phyloP scores from a whole-genome alignment of 2,797 vertebrate species.

The Mus caroli region DNA sequence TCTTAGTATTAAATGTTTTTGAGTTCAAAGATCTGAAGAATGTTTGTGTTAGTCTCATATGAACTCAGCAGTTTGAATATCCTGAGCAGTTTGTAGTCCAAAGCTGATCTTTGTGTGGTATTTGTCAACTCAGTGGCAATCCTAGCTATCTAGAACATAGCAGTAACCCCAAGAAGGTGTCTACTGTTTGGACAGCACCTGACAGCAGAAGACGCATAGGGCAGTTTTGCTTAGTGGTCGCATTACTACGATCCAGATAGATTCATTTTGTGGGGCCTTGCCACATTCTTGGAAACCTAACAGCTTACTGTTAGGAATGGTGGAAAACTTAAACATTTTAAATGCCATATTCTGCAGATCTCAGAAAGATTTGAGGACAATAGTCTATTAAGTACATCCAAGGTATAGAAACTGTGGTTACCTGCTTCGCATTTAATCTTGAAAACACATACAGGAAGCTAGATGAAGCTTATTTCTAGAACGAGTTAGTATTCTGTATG shows the following conservation, averaged over 20 bases:
- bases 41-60: too few species aligned
- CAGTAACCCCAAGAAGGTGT: background rate
- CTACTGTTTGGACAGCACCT: background rate
- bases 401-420: background rate
- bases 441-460: background rate
- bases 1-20: too few species aligned
- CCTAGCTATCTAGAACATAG: background rate
- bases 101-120: background rate
- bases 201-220: background rate
- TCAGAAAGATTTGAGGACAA: background rate
- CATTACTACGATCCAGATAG: background rate
- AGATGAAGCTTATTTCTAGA: background rate
- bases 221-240: background rate
- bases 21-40: too few species aligned
- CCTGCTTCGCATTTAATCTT: background rate
- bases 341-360: background rate
- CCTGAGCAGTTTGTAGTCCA: background rate
- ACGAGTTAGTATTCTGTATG: background rate
- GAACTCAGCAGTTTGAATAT: background rate
- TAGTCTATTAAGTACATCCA: background rate
- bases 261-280: background rate
- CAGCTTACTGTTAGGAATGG: background rate
- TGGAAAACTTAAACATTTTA: background rate
- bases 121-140: background rate
- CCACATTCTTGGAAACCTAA: background rate